A percentile compares a stretch with the other conserved stretches of the same genome.
Conservation (phyloP, 1,140 invertebrate species). For the Drosophila tristis region DNA sequence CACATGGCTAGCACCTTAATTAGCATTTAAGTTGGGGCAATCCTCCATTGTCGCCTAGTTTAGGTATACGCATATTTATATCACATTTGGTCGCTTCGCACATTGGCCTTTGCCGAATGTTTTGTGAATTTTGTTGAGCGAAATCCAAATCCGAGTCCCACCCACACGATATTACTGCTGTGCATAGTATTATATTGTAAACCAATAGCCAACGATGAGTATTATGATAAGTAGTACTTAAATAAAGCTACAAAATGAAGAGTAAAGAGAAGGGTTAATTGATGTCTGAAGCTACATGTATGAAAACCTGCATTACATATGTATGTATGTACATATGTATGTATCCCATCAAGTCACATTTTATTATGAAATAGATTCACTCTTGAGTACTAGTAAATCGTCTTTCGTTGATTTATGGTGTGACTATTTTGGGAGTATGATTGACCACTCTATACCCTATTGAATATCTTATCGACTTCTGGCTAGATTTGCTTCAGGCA, state of each 20-base stretch:
- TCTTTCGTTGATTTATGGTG: slow-evolving; percentile 2
- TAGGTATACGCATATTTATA: slow-evolving; percentile 49
- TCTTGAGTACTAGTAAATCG: too few species aligned
- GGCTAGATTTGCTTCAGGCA: slow-evolving; percentile 16
- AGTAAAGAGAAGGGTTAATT: not conserved
- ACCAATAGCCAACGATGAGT: slow-evolving; percentile 28
- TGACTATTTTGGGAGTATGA: slow-evolving; percentile 17
- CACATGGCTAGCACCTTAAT: slow-evolving; percentile 64
- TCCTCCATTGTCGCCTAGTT: slow-evolving; percentile 38
- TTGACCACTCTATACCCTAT: slow-evolving; percentile 6
- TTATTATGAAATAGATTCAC: too few species aligned
- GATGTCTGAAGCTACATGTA: too few species aligned
- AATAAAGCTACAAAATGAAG: slow-evolving; percentile 44
- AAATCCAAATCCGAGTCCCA: slow-evolving; percentile 37
- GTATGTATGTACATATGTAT: too few species aligned
- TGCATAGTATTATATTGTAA: slow-evolving; percentile 65
- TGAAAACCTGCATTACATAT: not conserved
- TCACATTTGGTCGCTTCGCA: slow-evolving; percentile 10
- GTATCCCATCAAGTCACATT: too few species aligned
- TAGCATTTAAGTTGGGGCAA: slow-evolving; percentile 75
- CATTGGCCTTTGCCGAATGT: slow-evolving; percentile 35
- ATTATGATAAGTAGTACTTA: slow-evolving; percentile 58
- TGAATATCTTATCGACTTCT: slow-evolving; percentile 28
- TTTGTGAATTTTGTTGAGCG: slow-evolving; percentile 48
- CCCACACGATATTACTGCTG: slow-evolving; percentile 46